Conservation (phyloP, 2,888 invertebrate species). For the Hedya salicella region DNA sequence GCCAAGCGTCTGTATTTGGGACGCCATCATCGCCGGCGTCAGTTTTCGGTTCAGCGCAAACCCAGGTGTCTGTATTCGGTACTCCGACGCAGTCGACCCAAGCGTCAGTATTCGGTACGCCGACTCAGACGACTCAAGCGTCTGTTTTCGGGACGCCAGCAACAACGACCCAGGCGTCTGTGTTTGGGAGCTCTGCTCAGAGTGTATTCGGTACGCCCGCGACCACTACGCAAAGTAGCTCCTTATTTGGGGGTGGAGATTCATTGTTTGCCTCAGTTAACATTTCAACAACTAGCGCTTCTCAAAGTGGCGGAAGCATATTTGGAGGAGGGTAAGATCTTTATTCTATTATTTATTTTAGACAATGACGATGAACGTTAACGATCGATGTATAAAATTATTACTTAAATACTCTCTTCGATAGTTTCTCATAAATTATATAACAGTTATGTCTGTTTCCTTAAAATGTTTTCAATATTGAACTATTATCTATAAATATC, state of each 20-base stretch:
- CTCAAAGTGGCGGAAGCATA: conserved; percentile 65
- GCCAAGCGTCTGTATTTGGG: conserved; percentile 51
- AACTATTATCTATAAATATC: too few relatives aligned
- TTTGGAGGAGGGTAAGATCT: conserved; percentile 70
- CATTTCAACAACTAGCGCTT: conserved; percentile 74
- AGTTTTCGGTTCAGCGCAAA: conserved; percentile 51
- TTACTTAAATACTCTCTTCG: too few relatives aligned
- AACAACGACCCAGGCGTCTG: conserved; percentile 52
- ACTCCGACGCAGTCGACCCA: conserved; percentile 49
- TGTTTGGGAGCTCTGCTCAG: conserved; percentile 51
- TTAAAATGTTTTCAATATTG: too few relatives aligned
- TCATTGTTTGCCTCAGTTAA: conserved; percentile 74
- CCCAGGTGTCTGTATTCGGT: conserved; percentile 51
- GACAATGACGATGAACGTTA: too few relatives aligned
- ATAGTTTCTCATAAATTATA: too few relatives aligned
- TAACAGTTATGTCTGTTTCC: too few relatives aligned
- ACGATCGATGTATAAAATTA: too few relatives aligned
- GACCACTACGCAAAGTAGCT: conserved; percentile 62
- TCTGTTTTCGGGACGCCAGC: conserved; percentile 57
- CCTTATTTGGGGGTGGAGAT: conserved; percentile 68
- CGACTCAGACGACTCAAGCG: conserved; percentile 50
- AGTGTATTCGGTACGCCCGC: conserved; percentile 54
- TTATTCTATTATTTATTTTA: neutral
- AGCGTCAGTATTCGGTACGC: conserved; percentile 52
- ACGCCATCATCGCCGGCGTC: conserved; percentile 48